Percentiles rank a stretch among this genome's conserved stretches.
phyloP scores from a whole-genome alignment of 2,113 vertebrate genomes.

The Suricata suricatta region DNA sequence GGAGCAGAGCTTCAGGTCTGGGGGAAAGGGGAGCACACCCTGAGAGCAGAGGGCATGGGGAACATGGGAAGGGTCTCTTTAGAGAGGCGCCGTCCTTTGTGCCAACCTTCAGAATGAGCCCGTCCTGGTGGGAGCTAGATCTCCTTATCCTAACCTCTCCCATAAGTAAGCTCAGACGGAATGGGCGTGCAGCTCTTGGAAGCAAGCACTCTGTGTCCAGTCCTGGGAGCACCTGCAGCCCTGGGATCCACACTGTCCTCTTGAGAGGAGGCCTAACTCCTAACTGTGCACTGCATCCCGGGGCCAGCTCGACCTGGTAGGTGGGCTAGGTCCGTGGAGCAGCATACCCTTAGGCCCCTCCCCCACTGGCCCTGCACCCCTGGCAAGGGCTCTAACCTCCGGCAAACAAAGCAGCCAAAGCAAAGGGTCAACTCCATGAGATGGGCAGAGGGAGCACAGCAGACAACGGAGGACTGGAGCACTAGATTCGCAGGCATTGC shows the following conservation, averaged over 20 bases:
- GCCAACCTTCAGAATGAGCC: neutral
- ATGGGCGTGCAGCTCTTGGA: neutral
- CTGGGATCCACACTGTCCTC: neutral
- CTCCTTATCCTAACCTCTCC: neutral
- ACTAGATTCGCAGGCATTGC: neutral
- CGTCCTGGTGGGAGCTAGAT: neutral
- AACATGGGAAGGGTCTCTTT: neutral
- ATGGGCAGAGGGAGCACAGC: neutral
- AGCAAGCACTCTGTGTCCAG: no score
- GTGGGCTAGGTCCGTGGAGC: neutral
- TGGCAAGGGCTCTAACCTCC: neutral
- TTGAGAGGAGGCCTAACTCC: neutral
- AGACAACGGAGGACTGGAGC: neutral
- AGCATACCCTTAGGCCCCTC: neutral
- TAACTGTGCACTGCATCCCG: neutral
- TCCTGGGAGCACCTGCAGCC: neutral
- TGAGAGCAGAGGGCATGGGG: neutral
- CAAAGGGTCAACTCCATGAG: neutral
- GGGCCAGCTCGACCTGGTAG: neutral
- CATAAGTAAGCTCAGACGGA: neutral
- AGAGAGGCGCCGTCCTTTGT: neutral
- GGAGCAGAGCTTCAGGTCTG: neutral
- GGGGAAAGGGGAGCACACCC: no score
- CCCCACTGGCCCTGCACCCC: neutral
- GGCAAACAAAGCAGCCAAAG: constrained; percentile 4